Evolutionary conservation across 2,888 invertebrate genomes (phyloP), one percentile per base, ranked within the genome.

Genomic region (Metallyticus violacea): DNA sequence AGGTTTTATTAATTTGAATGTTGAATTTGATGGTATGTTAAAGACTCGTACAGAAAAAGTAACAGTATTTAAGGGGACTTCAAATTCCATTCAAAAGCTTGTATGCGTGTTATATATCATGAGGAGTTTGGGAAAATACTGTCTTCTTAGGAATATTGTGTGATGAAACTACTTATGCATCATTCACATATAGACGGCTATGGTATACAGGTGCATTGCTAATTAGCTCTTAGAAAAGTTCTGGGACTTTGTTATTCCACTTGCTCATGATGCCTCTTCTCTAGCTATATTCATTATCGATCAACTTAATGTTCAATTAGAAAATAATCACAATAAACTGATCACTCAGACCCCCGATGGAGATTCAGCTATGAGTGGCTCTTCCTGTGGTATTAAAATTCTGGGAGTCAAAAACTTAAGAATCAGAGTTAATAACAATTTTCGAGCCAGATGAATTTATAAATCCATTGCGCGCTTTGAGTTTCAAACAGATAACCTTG

Each of bases 41-140:
- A 89, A 90, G 85, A 88, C 89, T 77, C 90, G 89, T 86, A 85
- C 90, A 80, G 86, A 89, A 29, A 89, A 83, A 25, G 79, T 89
- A n/a, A 88, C 89, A 22, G 89, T 89, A 27, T 91, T 91, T 88
- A 90, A 90, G 88, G 90, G 89, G n/a, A 88, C 88, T 25, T 90
- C 90, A 2, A 90, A 90, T 88, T 88, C 87, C 7, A 90, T 90
- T 85, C 90, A 90, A 88, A 90, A 91, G 81, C 85, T 91, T 90
- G 89, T 29, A 90, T 91, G 85, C 87, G 90, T 22, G 88, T 89
- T 80, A 89, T 91, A 6, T 90, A 88, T 85, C 89, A 86, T 26
- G 89, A 89, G 40, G 88, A 89, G 87, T 89, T 91, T 79, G 80
- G 79, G 7, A 86, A 85, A n/a, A n/a, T n/a, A n/a, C n/a, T n/a